A percentile compares a stretch with the other conserved stretches of the same genome.
Evolutionary conservation across 2,888 invertebrate species (phyloP).

Genomic region (Syritta pipiens): DNA sequence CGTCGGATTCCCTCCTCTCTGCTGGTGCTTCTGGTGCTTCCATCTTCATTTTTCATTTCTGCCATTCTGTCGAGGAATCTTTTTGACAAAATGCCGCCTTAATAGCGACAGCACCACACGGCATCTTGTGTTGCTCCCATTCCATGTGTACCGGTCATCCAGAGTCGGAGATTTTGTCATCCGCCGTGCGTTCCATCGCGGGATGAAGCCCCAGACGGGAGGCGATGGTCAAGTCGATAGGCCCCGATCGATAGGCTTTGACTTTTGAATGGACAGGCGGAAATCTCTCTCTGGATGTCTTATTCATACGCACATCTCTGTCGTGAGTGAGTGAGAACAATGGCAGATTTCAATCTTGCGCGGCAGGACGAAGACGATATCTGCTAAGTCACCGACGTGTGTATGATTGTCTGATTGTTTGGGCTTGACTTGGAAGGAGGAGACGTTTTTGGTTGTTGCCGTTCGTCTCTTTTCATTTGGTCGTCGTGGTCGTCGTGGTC

Average conservation of each 20-base stretch:
- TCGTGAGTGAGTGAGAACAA: conserved; percentile 60
- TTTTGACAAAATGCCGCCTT: conserved; percentile 66
- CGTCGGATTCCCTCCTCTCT: neutral
- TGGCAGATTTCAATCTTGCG: conserved; percentile 62
- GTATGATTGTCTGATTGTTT: conserved; percentile 46
- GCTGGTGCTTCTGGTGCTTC: neutral
- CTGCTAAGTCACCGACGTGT: conserved; percentile 51
- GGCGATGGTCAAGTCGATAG: conserved; percentile 54
- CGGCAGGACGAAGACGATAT: conserved; percentile 19
- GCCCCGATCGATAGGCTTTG: conserved; percentile 58
- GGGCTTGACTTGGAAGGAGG: conserved; percentile 1
- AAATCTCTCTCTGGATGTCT: conserved; percentile 33
- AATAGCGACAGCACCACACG: conserved; percentile 28
- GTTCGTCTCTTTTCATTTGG: conserved; percentile 13
- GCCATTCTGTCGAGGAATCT: conserved; percentile 51
- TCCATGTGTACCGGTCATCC: conserved; percentile 23
- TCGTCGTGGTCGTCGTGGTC: conserved; percentile 39
- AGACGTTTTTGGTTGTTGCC: conserved; percentile 30
- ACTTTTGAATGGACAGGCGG: conserved; percentile 37
- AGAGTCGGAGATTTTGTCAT: conserved; percentile 41
- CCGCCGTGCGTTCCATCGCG: conserved; percentile 1
- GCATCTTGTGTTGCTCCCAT: conserved; percentile 16
- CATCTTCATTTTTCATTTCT: conserved; percentile 47
- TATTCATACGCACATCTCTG: conserved; percentile 15
- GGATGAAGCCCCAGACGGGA: neutral